Conservation (phyloP, 2,797 vertebrate genomes). For the Neosilurus hyrtlii region DNA sequence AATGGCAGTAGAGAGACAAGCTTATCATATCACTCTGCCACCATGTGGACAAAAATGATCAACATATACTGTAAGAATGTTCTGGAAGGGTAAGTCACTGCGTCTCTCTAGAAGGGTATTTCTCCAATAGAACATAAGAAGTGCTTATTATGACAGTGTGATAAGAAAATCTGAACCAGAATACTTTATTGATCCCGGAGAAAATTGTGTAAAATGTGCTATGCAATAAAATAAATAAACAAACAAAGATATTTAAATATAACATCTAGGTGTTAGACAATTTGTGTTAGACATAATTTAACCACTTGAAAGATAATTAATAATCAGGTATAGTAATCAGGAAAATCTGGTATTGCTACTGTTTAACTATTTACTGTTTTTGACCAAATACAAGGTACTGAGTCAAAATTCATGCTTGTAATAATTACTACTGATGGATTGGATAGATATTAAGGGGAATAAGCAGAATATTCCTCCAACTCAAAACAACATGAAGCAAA, state of each 20-base stretch:
- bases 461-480: not conserved
- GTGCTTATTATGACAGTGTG: not conserved
- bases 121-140: not conserved
- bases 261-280: not conserved
- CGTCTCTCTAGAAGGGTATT: not conserved
- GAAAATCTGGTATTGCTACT: not conserved
- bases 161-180: too few species aligned
- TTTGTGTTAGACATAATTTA: not conserved
- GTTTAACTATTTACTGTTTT: not conserved
- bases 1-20: slow-evolving; percentile 56
- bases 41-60: slow-evolving; percentile 61
- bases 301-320: not conserved
- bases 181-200: too few species aligned
- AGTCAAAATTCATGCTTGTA: too few species aligned
- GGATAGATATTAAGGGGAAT: not conserved
- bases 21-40: slow-evolving; percentile 63
- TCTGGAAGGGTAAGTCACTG: slow-evolving; percentile 36
- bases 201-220: not conserved
- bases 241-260: not conserved
- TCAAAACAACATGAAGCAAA: slow-evolving; percentile 17
- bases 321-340: not conserved
- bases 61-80: slow-evolving; percentile 36
- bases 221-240: not conserved
- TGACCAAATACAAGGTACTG: not conserved
- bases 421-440: not conserved